Conservation (phyloP, 1,140 invertebrate genomes). For the Hermetia illucens region DNA sequence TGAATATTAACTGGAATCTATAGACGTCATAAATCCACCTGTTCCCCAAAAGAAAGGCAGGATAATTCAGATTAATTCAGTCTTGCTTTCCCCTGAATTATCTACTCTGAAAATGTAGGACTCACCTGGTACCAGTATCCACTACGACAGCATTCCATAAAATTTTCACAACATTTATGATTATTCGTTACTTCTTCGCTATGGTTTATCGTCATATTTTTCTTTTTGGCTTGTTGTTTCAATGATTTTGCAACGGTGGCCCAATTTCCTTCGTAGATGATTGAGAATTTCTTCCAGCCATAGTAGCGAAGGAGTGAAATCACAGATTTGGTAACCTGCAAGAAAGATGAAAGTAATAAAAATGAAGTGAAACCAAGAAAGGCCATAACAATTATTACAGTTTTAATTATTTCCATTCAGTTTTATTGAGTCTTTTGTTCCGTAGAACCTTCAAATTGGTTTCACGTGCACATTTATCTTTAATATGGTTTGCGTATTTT, state of each 20-base stretch:
- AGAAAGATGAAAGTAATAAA: too few species aligned
- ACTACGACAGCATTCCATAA: conserved; percentile 53
- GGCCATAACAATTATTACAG: too few species aligned
- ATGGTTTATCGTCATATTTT: conserved; percentile 73
- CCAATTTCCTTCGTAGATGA: conserved; percentile 75
- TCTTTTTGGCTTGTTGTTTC: conserved; percentile 48
- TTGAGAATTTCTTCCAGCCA: conserved; percentile 86
- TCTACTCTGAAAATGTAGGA: conserved; percentile 1
- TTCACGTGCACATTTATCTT: too few species aligned
- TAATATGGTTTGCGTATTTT: too few species aligned
- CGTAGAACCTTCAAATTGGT: too few species aligned
- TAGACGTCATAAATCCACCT: background rate
- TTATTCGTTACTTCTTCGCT: conserved; percentile 47
- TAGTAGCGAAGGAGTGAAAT: conserved; percentile 78
- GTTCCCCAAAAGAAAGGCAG: too few species aligned
- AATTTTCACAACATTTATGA: conserved; percentile 59
- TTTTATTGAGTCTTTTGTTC: too few species aligned
- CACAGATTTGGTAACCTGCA: conserved; percentile 82
- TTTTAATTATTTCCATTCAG: too few species aligned
- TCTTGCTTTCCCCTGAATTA: background rate
- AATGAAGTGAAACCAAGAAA: too few species aligned
- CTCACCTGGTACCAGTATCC: conserved; percentile 58
- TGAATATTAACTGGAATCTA: conserved; percentile 1
- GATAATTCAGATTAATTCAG: background rate
- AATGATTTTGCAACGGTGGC: conserved; percentile 62